phyloP scores from a whole-genome alignment of 2,888 invertebrate species.

The Chloroclystis v-ata region DNA sequence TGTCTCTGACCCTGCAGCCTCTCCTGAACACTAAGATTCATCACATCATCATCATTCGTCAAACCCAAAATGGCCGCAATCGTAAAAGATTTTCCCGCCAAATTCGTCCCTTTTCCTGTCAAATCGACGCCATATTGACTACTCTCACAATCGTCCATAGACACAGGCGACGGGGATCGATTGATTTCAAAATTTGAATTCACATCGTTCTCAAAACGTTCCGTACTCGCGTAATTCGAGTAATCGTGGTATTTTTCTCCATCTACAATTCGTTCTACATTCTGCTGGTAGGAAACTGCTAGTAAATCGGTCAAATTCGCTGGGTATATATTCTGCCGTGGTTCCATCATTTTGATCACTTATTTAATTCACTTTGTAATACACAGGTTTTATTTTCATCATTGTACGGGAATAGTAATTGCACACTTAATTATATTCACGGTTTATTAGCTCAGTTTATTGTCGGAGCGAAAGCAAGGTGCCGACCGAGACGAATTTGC shows the following conservation, averaged over 20 bases:
- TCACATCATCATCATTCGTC: constrained; percentile 74
- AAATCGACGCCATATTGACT: constrained; percentile 66
- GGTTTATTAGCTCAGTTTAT: constrained; percentile 26
- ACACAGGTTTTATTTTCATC: constrained; percentile 30
- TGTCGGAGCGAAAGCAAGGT: constrained; percentile 43
- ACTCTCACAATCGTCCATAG: constrained; percentile 63
- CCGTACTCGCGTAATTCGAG: constrained; percentile 29
- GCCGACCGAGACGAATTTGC: constrained; percentile 47
- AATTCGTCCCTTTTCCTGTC: constrained; percentile 63
- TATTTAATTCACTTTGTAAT: constrained; percentile 33
- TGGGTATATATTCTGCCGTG: constrained; percentile 55
- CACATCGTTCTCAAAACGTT: constrained; percentile 35
- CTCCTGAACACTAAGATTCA: constrained; percentile 78
- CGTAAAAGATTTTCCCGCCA: constrained; percentile 86
- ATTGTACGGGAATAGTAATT: constrained; percentile 17
- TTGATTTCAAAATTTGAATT: constrained; percentile 39
- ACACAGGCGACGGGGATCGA: constrained; percentile 55
- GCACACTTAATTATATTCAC: too few species aligned
- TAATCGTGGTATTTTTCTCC: constrained; percentile 35
- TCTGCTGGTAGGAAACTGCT: constrained; percentile 60
- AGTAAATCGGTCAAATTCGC: constrained; percentile 59
- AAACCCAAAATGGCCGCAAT: constrained; percentile 92
- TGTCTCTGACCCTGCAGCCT: constrained; percentile 63
- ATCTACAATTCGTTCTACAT: constrained; percentile 49
- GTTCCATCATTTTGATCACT: constrained; percentile 56